A percentile compares a stretch with the other conserved stretches of the same genome.
Evolutionary conservation across 2,888 invertebrate genomes (phyloP).

Genomic region (Ectemnius continuus): DNA sequence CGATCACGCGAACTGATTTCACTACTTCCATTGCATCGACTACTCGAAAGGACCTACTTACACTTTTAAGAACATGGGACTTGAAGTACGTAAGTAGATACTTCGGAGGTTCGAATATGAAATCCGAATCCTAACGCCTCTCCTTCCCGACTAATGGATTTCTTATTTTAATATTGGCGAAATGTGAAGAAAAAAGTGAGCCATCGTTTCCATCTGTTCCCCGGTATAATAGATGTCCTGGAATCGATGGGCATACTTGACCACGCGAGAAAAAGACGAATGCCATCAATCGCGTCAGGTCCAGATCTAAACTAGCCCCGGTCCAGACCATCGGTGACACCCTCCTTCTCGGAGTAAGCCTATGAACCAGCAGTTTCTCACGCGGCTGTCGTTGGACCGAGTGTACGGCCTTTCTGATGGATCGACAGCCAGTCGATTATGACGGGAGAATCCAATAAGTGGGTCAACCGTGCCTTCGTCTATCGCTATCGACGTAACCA

Average conservation of each 20-base stretch:
- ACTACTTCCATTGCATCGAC: neutral
- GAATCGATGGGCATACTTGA: neutral
- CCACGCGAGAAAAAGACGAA: slow-evolving; percentile 1
- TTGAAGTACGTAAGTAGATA: no score
- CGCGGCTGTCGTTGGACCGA: slow-evolving; percentile 33
- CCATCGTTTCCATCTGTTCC: no score
- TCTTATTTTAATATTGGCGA: no score
- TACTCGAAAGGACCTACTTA: no score
- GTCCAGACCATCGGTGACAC: no score
- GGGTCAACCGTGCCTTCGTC: slow-evolving; percentile 47
- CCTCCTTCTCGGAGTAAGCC: slow-evolving; percentile 13
- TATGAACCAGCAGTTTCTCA: slow-evolving; percentile 33
- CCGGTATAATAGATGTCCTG: no score
- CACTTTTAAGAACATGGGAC: no score
- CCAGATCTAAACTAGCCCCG: neutral
- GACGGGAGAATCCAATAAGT: slow-evolving; percentile 47
- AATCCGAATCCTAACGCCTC: no score
- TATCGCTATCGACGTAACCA: slow-evolving; percentile 33
- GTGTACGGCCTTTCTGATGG: slow-evolving; percentile 40
- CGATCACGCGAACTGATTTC: slow-evolving; percentile 1
- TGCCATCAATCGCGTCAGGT: neutral
- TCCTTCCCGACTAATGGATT: no score
- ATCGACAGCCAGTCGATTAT: slow-evolving; percentile 46
- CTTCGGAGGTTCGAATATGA: no score
- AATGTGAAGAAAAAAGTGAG: no score